phyloP scores from a whole-genome alignment of 2,113 vertebrate genomes.

The Candoia aspera region DNA sequence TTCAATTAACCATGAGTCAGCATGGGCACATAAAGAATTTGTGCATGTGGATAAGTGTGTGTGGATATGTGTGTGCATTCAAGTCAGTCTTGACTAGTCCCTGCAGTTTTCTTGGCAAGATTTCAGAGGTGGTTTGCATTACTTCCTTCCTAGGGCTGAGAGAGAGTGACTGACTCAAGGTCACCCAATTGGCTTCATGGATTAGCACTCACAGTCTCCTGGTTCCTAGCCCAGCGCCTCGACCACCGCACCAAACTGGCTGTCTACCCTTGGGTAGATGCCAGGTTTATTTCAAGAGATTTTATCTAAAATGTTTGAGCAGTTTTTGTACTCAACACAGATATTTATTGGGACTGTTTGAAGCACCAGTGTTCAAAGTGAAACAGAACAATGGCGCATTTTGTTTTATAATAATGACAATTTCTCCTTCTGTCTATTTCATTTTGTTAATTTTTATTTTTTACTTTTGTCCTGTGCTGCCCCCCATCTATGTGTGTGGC shows the following conservation, averaged over 20 bases:
- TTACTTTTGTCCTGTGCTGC: neutral
- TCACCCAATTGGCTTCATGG: neutral
- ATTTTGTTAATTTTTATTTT: neutral
- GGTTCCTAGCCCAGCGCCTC: neutral
- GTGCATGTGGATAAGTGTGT: neutral
- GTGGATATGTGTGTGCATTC: neutral
- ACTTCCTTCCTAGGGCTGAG: neutral
- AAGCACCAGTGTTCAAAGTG: neutral
- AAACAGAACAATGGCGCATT: neutral
- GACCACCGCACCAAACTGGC: neutral
- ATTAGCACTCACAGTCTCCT: neutral
- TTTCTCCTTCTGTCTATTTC: neutral
- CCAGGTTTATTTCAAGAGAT: neutral
- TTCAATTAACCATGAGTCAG: neutral
- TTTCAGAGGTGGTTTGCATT: neutral
- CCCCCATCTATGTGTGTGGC: neutral
- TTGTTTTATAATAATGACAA: neutral
- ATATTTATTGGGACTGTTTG: neutral
- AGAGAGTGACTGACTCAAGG: neutral
- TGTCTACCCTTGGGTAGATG: neutral
- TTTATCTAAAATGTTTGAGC: neutral
- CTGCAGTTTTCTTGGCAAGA: neutral
- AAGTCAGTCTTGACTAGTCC: neutral
- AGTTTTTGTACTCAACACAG: neutral
- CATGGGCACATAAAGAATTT: neutral